Evolutionary conservation across 2,888 invertebrate genomes (phyloP).

Genomic region (Papilio gigon): DNA sequence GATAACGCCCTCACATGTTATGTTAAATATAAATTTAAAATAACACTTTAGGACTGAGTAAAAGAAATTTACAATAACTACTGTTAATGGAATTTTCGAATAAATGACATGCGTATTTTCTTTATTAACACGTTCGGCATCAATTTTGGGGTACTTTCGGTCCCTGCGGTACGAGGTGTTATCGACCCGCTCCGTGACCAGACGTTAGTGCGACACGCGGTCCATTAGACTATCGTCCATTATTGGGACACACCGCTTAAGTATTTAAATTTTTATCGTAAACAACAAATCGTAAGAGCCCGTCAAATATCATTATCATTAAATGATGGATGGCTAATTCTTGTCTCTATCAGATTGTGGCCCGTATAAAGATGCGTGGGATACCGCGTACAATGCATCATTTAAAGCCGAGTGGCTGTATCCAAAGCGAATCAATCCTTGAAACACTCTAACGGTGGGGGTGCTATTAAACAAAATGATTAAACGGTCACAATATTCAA

Average conservation of each 20-base stretch:
- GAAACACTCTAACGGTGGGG: conserved; percentile 43
- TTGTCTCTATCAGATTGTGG: conserved; percentile 69
- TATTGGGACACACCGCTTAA: conserved; percentile 45
- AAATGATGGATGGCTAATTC: conserved; percentile 78
- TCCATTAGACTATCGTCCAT: conserved; percentile 41
- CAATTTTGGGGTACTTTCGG: too few relatives aligned
- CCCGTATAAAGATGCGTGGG: conserved; percentile 77
- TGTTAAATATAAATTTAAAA: background rate
- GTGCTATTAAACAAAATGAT: conserved; percentile 42
- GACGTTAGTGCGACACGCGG: too few relatives aligned
- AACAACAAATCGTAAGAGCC: conserved; percentile 67
- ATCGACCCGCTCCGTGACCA: too few relatives aligned
- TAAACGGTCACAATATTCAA: conserved; percentile 33
- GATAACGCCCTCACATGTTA: conserved; percentile 2
- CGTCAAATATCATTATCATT: conserved; percentile 78
- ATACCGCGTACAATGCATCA: conserved; percentile 74
- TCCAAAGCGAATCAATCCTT: conserved; percentile 49
- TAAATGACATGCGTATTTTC: too few relatives aligned
- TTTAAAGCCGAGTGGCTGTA: conserved; percentile 60
- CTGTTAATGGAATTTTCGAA: too few relatives aligned
- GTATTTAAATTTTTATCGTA: conserved; percentile 66
- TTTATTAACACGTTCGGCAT: too few relatives aligned
- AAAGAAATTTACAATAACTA: too few relatives aligned
- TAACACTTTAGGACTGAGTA: too few relatives aligned
- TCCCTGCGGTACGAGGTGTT: too few relatives aligned